Percentiles rank a stretch among this genome's conserved stretches.
These are phyloP conservation scores for Seladonia tumulorum DNA, from an alignment of 2,888 invertebrate genomes.

Conservation along the genomic window DNA sequence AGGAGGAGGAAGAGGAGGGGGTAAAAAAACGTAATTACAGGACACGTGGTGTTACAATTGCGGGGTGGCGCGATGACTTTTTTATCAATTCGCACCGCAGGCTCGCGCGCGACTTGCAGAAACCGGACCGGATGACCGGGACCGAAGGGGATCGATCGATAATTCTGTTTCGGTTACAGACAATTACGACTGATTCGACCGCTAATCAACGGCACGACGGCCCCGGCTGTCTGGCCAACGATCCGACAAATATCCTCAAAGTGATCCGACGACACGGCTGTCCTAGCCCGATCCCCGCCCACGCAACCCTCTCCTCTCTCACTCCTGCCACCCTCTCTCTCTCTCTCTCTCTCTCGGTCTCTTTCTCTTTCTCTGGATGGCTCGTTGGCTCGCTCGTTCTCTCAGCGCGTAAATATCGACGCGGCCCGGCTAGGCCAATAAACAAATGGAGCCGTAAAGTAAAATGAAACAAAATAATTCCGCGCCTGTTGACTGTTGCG, in stretches of 20 bases:
- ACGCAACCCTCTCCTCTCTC: background rate
- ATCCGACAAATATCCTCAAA: conserved; percentile 72
- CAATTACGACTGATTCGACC: conserved; percentile 79
- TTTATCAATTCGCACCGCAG: conserved; percentile 56
- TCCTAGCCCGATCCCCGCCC: conserved; percentile 8
- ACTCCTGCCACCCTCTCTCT: background rate
- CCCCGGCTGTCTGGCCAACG: conserved; percentile 62
- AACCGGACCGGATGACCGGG: conserved; percentile 19
- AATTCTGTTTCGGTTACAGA: conserved; percentile 78
- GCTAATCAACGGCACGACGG: conserved; percentile 77
- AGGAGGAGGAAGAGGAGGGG: background rate
- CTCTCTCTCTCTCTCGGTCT: background rate
- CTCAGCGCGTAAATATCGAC: conserved; percentile 33
- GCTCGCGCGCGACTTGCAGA: conserved; percentile 60
- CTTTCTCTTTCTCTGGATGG: background rate
- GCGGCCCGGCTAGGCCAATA: conserved; percentile 22
- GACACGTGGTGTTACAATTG: conserved; percentile 35
- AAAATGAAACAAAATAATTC: conserved; percentile 41
- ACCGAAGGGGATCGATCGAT: conserved; percentile 71
- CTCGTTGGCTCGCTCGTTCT: background rate
- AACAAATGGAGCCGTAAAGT: conserved; percentile 45
- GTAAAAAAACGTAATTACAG: conserved; percentile 12
- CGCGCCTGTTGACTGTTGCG: conserved; percentile 18
- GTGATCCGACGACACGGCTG: conserved; percentile 58
- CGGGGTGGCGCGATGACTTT: conserved; percentile 55